Conservation (phyloP, 2,797 vertebrate genomes). For the Potorous gilbertii region DNA sequence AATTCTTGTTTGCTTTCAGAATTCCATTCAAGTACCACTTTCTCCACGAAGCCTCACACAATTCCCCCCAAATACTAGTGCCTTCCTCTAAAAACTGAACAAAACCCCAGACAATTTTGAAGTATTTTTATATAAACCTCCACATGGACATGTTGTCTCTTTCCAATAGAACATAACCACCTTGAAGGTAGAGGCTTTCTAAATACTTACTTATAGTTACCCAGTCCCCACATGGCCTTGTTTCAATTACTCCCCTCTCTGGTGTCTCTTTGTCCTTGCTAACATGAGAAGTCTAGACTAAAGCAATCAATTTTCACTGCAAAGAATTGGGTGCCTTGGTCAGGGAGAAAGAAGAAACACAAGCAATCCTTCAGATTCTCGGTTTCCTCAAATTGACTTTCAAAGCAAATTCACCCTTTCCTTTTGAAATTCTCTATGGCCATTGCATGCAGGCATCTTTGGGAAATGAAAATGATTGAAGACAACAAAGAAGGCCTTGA, state of each 20-base stretch:
- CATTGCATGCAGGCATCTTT: neutral
- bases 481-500: slow-evolving; percentile 40
- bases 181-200: neutral
- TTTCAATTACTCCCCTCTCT: neutral
- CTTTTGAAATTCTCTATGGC: slow-evolving; percentile 16
- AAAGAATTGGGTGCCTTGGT: neutral
- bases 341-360: neutral
- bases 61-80: neutral
- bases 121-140: neutral
- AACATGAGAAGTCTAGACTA: neutral
- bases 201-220: neutral
- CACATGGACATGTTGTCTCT: neutral
- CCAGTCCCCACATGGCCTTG: neutral
- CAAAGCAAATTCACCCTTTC: neutral
- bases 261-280: neutral
- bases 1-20: neutral
- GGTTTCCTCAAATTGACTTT: neutral
- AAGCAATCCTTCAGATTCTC: neutral
- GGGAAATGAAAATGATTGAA: slow-evolving; percentile 42
- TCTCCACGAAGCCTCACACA: neutral
- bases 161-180: neutral
- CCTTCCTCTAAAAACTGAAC: neutral
- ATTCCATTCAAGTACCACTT: neutral
- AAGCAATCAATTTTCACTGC: neutral
- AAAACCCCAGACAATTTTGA: neutral